phyloP scores from a whole-genome alignment of 2,113 vertebrate species.

The Xiphophorus couchianus region DNA sequence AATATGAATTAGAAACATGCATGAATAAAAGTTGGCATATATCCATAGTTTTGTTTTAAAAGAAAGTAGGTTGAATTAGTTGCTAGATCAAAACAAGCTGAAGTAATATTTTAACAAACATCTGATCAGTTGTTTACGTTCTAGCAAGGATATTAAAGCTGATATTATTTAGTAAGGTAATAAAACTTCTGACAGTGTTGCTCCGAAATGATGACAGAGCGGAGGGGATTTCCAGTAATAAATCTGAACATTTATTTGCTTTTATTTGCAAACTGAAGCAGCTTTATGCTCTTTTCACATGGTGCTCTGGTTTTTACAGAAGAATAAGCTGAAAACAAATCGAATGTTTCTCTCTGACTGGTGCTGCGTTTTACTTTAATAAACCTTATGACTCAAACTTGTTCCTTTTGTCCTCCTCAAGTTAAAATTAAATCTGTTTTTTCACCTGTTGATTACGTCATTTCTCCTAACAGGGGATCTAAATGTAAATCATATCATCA shows the following conservation, averaged over 20 bases:
- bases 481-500: too few species aligned
- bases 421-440: not conserved
- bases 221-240: not conserved
- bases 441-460: too few species aligned
- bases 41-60: not conserved
- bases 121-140: not conserved
- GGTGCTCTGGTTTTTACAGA: constrained; percentile 12
- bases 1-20: not conserved
- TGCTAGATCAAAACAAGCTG: not conserved
- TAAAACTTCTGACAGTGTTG: not conserved
- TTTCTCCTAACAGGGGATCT: too few species aligned
- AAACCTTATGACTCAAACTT: constrained; percentile 51
- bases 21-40: not conserved
- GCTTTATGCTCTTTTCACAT: not conserved
- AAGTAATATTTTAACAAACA: not conserved
- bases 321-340: constrained; percentile 55
- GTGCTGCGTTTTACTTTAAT: constrained; percentile 63
- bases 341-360: constrained; percentile 38
- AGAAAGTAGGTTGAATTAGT: not conserved
- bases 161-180: not conserved
- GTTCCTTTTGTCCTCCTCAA: not conserved
- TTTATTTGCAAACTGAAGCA: not conserved
- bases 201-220: not conserved
- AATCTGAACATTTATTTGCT: not conserved
- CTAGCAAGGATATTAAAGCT: not conserved